phyloP scores from a whole-genome alignment of 2,797 vertebrate species.

The Acanthopagrus latus region DNA sequence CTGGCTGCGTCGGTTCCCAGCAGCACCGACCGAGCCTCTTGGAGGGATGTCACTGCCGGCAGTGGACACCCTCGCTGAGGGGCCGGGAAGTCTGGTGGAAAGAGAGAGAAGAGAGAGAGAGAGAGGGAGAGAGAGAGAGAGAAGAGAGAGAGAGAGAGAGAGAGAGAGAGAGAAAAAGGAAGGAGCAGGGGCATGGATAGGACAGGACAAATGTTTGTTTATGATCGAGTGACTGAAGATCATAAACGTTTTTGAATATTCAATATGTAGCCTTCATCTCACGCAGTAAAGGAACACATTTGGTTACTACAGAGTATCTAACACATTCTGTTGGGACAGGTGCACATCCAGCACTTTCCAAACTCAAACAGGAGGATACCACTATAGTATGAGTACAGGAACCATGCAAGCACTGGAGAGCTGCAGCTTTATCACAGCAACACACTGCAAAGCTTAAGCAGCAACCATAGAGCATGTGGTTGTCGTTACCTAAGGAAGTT shows the following conservation, averaged over 20 bases:
- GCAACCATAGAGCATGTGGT: too few relatives aligned
- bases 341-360: conserved; percentile 9
- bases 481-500: neutral
- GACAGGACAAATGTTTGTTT: conserved; percentile 26
- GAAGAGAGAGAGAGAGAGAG: too few relatives aligned
- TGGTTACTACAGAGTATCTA: neutral
- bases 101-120: neutral
- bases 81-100: conserved; percentile 92
- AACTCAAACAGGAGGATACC: neutral
- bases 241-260: neutral
- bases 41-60: conserved; percentile 92
- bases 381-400: neutral
- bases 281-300: neutral
- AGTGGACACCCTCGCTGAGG: conserved; percentile 90
- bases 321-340: conserved; percentile 4
- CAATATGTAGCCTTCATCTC: neutral
- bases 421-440: too few relatives aligned
- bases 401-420: neutral
- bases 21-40: conserved; percentile 85
- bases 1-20: conserved; percentile 94
- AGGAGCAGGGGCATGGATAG: conserved; percentile 15
- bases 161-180: too few relatives aligned
- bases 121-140: neutral
- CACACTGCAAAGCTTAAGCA: too few relatives aligned
- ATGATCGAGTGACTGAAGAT: neutral